phyloP scores from a whole-genome alignment of 2,113 vertebrate species.

The Atlantisia rogersi region DNA sequence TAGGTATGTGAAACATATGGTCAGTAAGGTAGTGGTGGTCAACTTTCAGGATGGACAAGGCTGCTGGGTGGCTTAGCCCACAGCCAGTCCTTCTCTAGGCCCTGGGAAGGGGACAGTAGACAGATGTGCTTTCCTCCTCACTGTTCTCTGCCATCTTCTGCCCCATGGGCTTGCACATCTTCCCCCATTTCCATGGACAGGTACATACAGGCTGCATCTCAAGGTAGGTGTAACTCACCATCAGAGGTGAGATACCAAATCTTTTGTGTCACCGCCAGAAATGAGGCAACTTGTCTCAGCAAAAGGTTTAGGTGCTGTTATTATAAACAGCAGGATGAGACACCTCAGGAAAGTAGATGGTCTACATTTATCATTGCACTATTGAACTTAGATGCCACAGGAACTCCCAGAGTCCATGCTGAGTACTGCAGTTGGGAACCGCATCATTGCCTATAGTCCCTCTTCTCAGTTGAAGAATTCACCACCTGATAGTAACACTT shows the following conservation, averaged over 20 bases:
- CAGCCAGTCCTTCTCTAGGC: not conserved
- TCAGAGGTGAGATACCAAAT: not conserved
- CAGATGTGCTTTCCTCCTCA: not conserved
- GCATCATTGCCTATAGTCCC: not conserved
- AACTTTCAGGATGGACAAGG: not conserved
- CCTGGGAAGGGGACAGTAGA: too few species aligned
- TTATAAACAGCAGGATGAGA: not conserved
- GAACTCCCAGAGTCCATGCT: not conserved
- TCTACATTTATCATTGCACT: not conserved
- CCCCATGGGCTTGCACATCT: not conserved
- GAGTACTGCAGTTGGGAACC: not conserved
- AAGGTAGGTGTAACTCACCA: not conserved
- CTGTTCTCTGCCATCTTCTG: not conserved
- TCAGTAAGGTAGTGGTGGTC: not conserved
- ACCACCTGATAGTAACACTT: not conserved
- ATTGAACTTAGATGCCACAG: not conserved
- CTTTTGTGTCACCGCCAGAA: not conserved
- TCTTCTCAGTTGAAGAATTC: not conserved
- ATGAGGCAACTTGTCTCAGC: not conserved
- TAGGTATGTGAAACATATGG: not conserved
- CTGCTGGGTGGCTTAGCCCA: not conserved
- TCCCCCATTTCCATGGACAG: not conserved
- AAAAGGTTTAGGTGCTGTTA: too few species aligned
- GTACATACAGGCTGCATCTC: not conserved
- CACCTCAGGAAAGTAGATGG: not conserved